phyloP scores from a whole-genome alignment of 2,888 invertebrate genomes.

The Rhingia rostrata region DNA sequence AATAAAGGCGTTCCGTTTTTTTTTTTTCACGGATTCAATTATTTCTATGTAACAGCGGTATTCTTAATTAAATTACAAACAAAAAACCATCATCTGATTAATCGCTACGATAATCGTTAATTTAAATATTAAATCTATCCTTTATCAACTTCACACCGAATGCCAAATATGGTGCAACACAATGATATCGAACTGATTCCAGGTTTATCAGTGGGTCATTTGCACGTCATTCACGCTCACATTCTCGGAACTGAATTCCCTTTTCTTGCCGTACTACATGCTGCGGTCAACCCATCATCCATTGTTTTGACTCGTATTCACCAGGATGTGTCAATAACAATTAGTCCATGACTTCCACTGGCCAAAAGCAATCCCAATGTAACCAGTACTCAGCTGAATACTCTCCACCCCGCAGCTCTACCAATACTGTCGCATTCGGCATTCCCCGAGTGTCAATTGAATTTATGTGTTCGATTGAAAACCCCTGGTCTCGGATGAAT shows the following conservation, averaged over 20 bases:
- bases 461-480: constrained; percentile 62
- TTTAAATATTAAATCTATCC: no score
- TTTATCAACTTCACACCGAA: no score
- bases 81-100: no score
- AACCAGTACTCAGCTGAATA: constrained; percentile 8
- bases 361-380: constrained; percentile 28
- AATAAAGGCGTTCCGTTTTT: no score
- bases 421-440: constrained; percentile 19
- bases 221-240: not conserved
- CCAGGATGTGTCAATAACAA: constrained; percentile 64
- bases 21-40: no score
- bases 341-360: constrained; percentile 55
- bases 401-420: not conserved
- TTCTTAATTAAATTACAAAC: no score
- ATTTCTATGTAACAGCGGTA: no score
- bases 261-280: constrained; percentile 3
- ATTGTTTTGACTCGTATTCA: constrained; percentile 38
- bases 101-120: no score
- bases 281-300: constrained; percentile 38
- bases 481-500: constrained; percentile 54
- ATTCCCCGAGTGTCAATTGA: constrained; percentile 56
- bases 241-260: not conserved
- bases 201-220: not conserved
- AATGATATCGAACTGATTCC: no score
- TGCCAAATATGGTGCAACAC: no score